Evolutionary conservation across 2,797 vertebrate species (phyloP), one percentile per base, ranked within the genome.

Genomic region (Neopelma chrysocephalum): DNA sequence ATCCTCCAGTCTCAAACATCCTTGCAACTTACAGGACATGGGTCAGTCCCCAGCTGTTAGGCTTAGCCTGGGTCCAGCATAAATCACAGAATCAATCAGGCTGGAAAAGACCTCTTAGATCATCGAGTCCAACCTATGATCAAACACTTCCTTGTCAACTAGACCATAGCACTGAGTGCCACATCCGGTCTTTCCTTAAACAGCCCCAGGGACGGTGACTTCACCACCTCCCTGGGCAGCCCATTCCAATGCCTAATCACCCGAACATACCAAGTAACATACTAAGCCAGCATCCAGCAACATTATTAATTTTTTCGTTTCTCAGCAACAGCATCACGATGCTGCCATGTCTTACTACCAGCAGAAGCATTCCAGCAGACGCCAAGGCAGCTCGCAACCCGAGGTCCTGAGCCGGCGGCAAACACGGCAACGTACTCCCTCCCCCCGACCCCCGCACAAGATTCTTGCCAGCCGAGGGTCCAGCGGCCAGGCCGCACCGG

Each of bases 11-110:
- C 60, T 34, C 27, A 20, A 32, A 34, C 2, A 9, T 1, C 0
- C 0, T 1, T 1, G 2, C 11, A 40, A 1, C 3, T 26, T 26
- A 6, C 16, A 21, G 47, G 6, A 38, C 1, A 5, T 6, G 1
- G 7, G 1, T 4, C 7, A 11, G 12, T 1, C 6, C 42, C 8
- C 27, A 17, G 25, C 1, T 0, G 4, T 16, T 3, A 31, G 3
- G 0, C 32, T 17, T 10, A 3, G 45, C 5, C 19, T 14, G 45
- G 11, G 16, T 6, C 45, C 36, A 5, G 20, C 19, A 25, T 1
- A 12, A 31, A 42, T 4, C 26, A 51, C 13, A 10, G 18, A 32
- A 66, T 20, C 34, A 47, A 2, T 15, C 19, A 38, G 40, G 26
- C 0, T 38, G n/a, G 21, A 47, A 20, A 53, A 47, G 7, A 53